Conservation (phyloP, 1,140 invertebrate genomes). For the Drosophila orena region DNA sequence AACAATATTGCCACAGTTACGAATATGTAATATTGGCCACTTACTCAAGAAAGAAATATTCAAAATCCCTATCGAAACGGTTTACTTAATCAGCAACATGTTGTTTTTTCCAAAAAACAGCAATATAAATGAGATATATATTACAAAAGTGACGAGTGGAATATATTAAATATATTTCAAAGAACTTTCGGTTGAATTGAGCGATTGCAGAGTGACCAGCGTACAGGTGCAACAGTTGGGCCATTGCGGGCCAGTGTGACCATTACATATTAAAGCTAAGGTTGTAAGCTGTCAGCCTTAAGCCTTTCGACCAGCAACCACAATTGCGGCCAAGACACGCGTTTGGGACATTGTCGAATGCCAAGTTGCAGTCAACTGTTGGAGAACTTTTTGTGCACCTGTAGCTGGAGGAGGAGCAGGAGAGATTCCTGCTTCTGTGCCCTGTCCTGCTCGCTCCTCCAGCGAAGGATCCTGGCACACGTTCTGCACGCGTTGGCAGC, state of each 20-base stretch:
- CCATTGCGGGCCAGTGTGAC: constrained; percentile 13
- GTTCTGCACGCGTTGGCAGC: constrained; percentile 16
- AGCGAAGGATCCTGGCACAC: constrained; percentile 1
- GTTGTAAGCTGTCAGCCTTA: neutral
- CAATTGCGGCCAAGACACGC: neutral
- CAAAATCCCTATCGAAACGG: too few species aligned
- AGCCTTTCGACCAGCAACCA: neutral
- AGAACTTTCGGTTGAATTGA: neutral
- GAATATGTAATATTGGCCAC: neutral
- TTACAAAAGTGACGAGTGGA: too few species aligned
- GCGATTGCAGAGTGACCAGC: neutral
- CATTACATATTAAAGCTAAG: neutral
- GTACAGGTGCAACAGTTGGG: neutral
- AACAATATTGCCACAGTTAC: neutral
- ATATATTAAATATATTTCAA: neutral
- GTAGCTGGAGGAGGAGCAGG: constrained; percentile 1
- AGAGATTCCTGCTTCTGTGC: too few species aligned
- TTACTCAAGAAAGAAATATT: too few species aligned
- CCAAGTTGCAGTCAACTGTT: constrained; percentile 22
- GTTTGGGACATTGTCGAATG: constrained; percentile 1
- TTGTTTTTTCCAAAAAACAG: too few species aligned
- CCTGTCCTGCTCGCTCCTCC: neutral
- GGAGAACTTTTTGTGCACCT: constrained; percentile 29
- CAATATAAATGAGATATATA: too few species aligned
- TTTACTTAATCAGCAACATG: too few species aligned